A percentile compares a stretch with the other conserved stretches of the same genome.
phyloP scores from a whole-genome alignment of 2,113 vertebrate species.

The Sula dactylatra region DNA sequence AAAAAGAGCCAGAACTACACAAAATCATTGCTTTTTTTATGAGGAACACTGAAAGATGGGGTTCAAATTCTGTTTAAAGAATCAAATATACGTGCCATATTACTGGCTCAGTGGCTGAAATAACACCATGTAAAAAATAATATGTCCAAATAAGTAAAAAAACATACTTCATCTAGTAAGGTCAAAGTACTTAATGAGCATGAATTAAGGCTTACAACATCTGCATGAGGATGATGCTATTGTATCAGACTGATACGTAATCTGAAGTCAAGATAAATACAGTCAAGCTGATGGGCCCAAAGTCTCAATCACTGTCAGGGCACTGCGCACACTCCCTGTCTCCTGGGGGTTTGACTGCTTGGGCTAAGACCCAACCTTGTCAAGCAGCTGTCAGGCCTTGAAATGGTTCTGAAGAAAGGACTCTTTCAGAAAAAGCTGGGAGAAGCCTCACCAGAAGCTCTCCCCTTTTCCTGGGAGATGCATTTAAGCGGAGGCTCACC shows the following conservation, averaged over 20 bases:
- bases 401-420: neutral
- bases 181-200: neutral
- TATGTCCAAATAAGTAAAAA: neutral
- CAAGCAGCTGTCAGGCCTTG: neutral
- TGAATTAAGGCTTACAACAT: neutral
- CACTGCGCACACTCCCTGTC: neutral
- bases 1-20: neutral
- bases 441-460: neutral
- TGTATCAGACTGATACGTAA: neutral
- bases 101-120: neutral
- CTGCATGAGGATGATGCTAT: neutral
- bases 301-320: neutral
- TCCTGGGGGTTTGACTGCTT: neutral
- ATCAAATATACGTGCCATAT: neutral
- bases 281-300: neutral
- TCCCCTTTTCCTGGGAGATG: neutral
- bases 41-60: neutral
- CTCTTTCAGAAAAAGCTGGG: neutral
- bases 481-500: neutral
- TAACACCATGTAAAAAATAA: neutral
- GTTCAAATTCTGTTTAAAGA: neutral
- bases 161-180: neutral
- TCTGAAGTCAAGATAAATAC: neutral
- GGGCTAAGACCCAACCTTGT: neutral
- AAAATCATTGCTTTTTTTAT: neutral